Conservation (phyloP, 2,113 vertebrate species). For the Paramormyrops kingsleyae region DNA sequence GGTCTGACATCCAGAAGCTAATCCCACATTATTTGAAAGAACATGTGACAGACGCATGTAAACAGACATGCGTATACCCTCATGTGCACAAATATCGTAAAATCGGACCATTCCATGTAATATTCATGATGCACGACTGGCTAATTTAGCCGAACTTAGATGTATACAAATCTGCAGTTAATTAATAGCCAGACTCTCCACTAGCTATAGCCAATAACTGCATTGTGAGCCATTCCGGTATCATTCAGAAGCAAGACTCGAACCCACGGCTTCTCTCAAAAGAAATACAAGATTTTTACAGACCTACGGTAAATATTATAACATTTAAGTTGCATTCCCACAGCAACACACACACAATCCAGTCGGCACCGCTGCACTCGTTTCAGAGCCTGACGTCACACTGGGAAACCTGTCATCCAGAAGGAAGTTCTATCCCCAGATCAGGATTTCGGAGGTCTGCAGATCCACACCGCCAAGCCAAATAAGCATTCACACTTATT, state of each 20-base stretch:
- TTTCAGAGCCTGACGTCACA: not conserved
- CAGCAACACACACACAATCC: not conserved
- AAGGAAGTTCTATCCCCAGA: not conserved
- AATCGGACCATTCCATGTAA: not conserved
- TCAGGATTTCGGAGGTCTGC: not conserved
- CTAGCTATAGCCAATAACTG: not conserved
- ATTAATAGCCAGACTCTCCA: not conserved
- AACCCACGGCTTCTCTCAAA: not conserved
- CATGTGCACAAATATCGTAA: not conserved
- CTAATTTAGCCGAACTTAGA: not conserved
- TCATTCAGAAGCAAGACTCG: not conserved
- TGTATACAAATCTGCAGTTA: not conserved
- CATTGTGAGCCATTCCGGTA: not conserved
- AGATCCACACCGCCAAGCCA: not conserved
- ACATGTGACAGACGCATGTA: too few relatives aligned
- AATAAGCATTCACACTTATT: not conserved
- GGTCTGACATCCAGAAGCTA: not conserved
- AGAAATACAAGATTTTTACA: not conserved
- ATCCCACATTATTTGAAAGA: too few relatives aligned
- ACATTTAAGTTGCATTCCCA: not conserved
- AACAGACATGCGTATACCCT: too few relatives aligned
- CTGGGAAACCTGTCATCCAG: not conserved
- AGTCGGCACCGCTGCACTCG: not conserved
- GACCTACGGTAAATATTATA: not conserved
- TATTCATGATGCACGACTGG: not conserved